phyloP scores from a whole-genome alignment of 2,113 vertebrate genomes.

The Percina caprodes region DNA sequence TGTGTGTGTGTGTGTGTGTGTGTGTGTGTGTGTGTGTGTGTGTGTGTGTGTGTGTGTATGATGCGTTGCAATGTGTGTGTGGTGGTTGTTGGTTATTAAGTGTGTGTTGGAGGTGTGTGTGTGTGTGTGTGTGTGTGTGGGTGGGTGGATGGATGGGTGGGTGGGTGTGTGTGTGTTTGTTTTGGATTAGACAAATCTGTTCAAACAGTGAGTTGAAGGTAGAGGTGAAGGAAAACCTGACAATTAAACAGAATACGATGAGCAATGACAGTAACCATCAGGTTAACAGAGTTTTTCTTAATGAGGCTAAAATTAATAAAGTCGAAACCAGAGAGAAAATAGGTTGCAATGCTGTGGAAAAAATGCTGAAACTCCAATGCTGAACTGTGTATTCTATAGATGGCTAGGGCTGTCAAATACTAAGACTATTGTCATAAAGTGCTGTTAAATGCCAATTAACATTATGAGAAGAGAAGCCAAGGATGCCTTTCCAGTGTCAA shows the following conservation, averaged over 20 bases:
- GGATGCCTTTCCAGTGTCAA: not conserved
- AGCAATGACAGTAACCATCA: not conserved
- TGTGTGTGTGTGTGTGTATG: no score
- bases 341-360: not conserved
- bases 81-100: no score
- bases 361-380: no score
- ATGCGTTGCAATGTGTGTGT: no score
- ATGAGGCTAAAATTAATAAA: not conserved
- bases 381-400: no score
- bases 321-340: not conserved
- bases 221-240: constrained; percentile 48
- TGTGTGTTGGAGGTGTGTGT: no score
- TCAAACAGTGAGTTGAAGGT: constrained; percentile 41
- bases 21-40: constrained; percentile 10
- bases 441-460: not conserved
- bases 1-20: no score
- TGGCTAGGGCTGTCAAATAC: not conserved
- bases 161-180: constrained; percentile 21
- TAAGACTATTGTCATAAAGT: not conserved
- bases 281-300: constrained; percentile 12
- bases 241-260: constrained; percentile 28
- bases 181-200: constrained; percentile 57
- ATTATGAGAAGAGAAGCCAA: not conserved
- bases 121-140: no score
- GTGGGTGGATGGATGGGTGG: no score